phyloP scores from a whole-genome alignment of 1,140 invertebrate genomes.

The Drosophila quadrilineata region DNA sequence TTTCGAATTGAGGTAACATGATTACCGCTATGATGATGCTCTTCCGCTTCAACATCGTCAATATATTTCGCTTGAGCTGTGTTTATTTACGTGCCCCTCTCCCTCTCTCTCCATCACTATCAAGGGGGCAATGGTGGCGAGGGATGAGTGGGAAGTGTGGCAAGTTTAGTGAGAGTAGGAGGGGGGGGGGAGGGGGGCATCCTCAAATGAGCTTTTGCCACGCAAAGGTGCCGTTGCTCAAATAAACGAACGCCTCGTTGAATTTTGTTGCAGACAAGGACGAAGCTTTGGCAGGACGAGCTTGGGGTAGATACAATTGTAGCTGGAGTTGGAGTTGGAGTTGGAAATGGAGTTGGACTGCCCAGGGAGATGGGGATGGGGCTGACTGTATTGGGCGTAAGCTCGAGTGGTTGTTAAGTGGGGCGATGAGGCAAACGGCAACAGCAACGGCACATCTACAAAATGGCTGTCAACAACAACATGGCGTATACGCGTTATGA shows the following conservation, averaged over 20 bases:
- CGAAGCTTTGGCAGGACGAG: too few species aligned
- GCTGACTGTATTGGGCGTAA: conserved; percentile 6
- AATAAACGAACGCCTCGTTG: conserved; percentile 76
- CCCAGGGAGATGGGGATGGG: neutral
- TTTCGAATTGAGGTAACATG: conserved; percentile 81
- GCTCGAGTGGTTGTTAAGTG: conserved; percentile 40
- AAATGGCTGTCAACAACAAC: conserved; percentile 78
- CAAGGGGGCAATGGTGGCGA: too few species aligned
- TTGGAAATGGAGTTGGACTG: neutral
- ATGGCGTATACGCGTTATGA: conserved; percentile 77
- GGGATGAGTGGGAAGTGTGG: neutral
- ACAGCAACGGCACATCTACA: conserved; percentile 59
- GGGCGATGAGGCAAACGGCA: conserved; percentile 44
- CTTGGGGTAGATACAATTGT: neutral
- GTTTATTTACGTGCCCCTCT: conserved; percentile 65
- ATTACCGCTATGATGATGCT: conserved; percentile 80
- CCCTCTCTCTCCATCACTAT: neutral
- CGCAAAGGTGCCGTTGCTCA: conserved; percentile 72
- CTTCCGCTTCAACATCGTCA: conserved; percentile 76
- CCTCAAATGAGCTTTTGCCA: conserved; percentile 73
- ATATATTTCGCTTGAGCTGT: conserved; percentile 77
- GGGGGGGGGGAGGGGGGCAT: neutral
- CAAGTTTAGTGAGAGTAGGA: too few species aligned
- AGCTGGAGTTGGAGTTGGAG: neutral
- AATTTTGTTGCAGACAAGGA: conserved; percentile 37